Evolutionary conservation across 35 echinoderm and acorn worm species (phyloP).

Genomic region (Nesometra sesokonis): DNA sequence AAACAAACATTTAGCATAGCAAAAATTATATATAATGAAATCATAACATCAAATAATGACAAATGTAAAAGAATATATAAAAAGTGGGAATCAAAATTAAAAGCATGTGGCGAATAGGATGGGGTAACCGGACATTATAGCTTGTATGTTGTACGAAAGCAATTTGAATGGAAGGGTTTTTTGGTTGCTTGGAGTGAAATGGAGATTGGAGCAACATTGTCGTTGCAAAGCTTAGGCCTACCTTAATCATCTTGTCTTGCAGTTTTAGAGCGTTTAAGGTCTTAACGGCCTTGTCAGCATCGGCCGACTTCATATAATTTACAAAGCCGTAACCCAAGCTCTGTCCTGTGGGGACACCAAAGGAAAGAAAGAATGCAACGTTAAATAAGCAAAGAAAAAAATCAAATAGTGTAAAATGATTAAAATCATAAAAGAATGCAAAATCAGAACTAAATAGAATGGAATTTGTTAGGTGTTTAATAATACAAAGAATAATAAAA

Average conservation of each 20-base stretch:
- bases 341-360: conserved; percentile 63
- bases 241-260: conserved; percentile 86
- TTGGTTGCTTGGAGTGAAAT: background rate
- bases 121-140: background rate
- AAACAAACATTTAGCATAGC: background rate
- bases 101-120: background rate
- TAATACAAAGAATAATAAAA: background rate
- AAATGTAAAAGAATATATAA: background rate
- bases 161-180: background rate
- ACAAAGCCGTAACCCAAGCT: conserved; percentile 99
- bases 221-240: conserved; percentile 3
- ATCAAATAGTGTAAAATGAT: background rate
- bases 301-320: conserved; percentile 93
- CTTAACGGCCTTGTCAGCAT: conserved; percentile 85
- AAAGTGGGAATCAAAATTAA: background rate
- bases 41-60: background rate
- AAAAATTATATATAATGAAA: background rate
- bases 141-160: background rate
- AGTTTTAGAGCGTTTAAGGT: conserved; percentile 88
- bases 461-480: background rate
- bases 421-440: conserved; percentile 1
- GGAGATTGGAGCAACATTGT: background rate
- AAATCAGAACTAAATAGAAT: background rate
- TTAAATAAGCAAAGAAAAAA: conserved; percentile 7
- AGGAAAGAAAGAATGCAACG: background rate